A percentile compares a stretch with the other conserved stretches of the same genome.
Evolutionary conservation across 2,888 invertebrate species (phyloP).

Genomic region (Pedicia rivosa): DNA sequence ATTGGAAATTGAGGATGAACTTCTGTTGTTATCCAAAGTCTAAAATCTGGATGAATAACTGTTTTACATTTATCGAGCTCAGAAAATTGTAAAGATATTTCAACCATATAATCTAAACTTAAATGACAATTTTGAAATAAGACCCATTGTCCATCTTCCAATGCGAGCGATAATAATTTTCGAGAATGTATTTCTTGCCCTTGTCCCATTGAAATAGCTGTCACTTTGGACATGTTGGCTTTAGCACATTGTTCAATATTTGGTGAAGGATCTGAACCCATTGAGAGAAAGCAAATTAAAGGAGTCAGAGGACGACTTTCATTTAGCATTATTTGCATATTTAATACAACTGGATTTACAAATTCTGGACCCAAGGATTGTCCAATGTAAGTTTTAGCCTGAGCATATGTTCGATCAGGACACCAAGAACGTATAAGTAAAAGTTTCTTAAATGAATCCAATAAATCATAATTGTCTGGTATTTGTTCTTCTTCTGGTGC

Average conservation of each 20-base stretch:
- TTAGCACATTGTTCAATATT: conserved; percentile 60
- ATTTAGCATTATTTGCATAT: conserved; percentile 49
- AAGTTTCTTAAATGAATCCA: conserved; percentile 57
- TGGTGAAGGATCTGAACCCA: conserved; percentile 71
- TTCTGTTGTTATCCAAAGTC: conserved; percentile 74
- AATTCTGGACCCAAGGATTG: conserved; percentile 49
- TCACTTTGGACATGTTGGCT: conserved; percentile 42
- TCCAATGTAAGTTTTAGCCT: conserved; percentile 61
- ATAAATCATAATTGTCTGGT: conserved; percentile 52
- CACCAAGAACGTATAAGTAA: conserved; percentile 64
- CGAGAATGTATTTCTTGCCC: conserved; percentile 64
- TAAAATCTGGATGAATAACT: conserved; percentile 35
- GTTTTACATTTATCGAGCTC: conserved; percentile 12
- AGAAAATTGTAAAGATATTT: conserved; percentile 44
- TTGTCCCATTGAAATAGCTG: conserved; percentile 64
- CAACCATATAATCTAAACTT: conserved; percentile 61
- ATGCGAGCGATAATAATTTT: conserved; percentile 39
- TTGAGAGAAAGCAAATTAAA: conserved; percentile 60
- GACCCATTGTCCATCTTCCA: conserved; percentile 59
- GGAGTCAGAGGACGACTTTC: conserved; percentile 57
- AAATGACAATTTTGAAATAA: conserved; percentile 72
- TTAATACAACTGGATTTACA: conserved; percentile 58
- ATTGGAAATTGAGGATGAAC: conserved; percentile 57
- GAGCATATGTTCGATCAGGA: conserved; percentile 58
- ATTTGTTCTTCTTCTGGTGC: conserved; percentile 63